Evolutionary conservation across 2,113 vertebrate species (phyloP).

Genomic region (Acrocephalus kingi): DNA sequence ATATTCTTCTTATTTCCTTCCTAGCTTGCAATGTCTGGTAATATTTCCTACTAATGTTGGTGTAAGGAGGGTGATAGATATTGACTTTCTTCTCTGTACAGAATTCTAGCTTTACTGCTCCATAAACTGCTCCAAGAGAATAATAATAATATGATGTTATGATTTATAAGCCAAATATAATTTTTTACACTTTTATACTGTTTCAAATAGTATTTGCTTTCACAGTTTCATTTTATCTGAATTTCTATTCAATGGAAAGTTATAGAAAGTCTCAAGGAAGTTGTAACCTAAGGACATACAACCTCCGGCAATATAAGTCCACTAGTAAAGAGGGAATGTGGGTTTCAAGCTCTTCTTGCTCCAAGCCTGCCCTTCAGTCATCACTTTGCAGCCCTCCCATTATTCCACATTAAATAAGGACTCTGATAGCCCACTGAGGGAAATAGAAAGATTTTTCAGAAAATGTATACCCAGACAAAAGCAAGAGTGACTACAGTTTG

Average conservation of each 20-base stretch:
- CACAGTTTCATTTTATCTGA: constrained; percentile 37
- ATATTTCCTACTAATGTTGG: constrained; percentile 45
- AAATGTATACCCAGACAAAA: background rate
- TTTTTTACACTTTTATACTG: constrained; percentile 32
- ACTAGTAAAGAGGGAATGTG: background rate
- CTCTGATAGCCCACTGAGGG: background rate
- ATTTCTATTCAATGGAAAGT: background rate
- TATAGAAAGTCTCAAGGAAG: background rate
- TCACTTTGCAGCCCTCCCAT: background rate
- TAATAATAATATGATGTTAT: constrained; percentile 42
- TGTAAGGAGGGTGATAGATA: constrained; percentile 17
- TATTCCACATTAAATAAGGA: background rate
- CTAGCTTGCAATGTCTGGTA: background rate
- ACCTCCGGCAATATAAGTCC: background rate
- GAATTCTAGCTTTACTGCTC: constrained; percentile 53
- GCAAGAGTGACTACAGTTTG: background rate
- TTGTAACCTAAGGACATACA: background rate
- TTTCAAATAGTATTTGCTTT: constrained; percentile 60
- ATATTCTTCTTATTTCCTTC: constrained; percentile 35
- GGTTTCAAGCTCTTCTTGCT: background rate
- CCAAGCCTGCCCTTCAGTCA: background rate
- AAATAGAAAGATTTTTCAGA: background rate
- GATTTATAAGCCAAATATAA: constrained; percentile 54
- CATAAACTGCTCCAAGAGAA: constrained; percentile 61
- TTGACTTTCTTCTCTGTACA: constrained; percentile 45